phyloP scores from a whole-genome alignment of 2,888 invertebrate species.

The Acanthosepion esculentum region DNA sequence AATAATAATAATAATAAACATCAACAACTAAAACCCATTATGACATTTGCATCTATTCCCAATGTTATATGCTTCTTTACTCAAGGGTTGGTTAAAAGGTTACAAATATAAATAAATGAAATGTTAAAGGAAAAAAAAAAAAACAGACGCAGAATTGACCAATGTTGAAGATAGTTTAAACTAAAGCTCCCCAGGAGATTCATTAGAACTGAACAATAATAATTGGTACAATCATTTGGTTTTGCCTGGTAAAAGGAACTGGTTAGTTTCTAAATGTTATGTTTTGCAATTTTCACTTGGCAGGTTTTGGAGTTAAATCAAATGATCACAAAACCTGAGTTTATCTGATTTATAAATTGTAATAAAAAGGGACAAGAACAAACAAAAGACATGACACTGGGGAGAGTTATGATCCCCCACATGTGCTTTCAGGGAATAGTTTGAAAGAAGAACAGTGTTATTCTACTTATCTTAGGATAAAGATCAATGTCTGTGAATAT shows the following conservation, averaged over 20 bases:
- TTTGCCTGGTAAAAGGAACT: background rate
- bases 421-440: background rate
- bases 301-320: background rate
- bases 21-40: too few relatives aligned
- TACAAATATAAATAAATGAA: background rate
- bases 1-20: background rate
- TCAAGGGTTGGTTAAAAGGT: background rate
- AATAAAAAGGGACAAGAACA: too few relatives aligned
- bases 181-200: background rate
- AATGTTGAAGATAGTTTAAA: background rate
- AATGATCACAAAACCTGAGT: background rate
- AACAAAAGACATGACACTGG: too few relatives aligned
- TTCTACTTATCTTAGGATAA: background rate
- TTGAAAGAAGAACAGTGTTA: background rate
- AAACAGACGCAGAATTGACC: background rate
- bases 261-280: background rate
- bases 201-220: too few relatives aligned
- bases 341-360: too few relatives aligned
- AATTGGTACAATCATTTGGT: background rate
- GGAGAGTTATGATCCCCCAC: background rate
- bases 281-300: background rate
- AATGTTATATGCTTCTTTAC: background rate
- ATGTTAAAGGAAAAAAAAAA: background rate
- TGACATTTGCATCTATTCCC: background rate
- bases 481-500: background rate